Evolutionary conservation across 2,113 vertebrate species (phyloP), one percentile per base, ranked within the genome.

Genomic region (Mellivora capensis): DNA sequence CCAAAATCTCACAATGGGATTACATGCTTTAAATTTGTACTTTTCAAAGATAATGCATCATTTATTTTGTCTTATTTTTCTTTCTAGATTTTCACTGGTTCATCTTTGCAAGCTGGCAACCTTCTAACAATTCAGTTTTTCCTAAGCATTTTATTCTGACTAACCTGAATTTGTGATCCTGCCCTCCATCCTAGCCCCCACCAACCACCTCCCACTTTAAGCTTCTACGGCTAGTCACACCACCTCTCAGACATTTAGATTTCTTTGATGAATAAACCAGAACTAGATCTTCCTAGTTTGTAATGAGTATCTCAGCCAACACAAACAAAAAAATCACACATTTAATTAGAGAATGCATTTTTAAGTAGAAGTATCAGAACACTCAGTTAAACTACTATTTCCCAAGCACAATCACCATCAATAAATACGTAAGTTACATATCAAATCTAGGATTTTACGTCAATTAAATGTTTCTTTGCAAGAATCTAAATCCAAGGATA

Each of bases 111-210:
- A 95, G 72, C 14, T 57, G 74, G n/a, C 57, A 93, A 42, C 59
- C 64, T 89, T 71, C 80, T 77, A 62, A 85, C 94, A 67, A 95
- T 34, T 85, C 49, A 95, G 37, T 84, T 94, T 96, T 96, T 87
- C 87, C 93, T 80, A 94, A 74, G 23, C 47, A 87, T 62, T 90
- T 93, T 87, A 61, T 85, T 89, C 80, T 77, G 47, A 90, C 54
- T 86, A 64, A 92, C 21, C 25, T 25, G 11, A n/a, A 61, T 44
- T 74, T 94, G 21, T 29, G 76, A n/a, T 59, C 64, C 29, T 87
- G 42, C 3, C 21, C 20, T 39, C 37, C 25, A 37, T 9, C 21
- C 25, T 42, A 54, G 13, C 72, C 14, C 12, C 42, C 14, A 44
- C 25, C 14, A 47, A 44, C 72, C 44, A 44, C 17, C n/a, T 25